Evolutionary conservation across 2,113 vertebrate genomes (phyloP).

Genomic region (Narcine bancroftii): DNA sequence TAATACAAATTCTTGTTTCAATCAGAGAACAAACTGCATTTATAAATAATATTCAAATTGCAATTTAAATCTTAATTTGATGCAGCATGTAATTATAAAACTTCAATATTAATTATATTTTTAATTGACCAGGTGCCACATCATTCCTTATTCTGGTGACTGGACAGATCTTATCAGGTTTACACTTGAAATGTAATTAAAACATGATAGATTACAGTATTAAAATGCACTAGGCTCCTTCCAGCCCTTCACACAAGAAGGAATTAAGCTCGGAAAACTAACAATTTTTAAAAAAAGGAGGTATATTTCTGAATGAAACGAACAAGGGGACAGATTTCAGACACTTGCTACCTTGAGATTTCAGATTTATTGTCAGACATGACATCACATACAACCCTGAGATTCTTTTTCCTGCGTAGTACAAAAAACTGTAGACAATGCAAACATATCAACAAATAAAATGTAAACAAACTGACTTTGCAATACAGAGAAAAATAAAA

Average conservation of each 20-base stretch:
- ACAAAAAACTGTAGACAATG: too few species aligned
- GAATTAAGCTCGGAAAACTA: not conserved
- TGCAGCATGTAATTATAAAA: conserved; percentile 17
- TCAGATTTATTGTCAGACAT: too few species aligned
- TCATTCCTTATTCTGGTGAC: not conserved
- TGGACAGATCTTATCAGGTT: not conserved
- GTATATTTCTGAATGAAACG: not conserved
- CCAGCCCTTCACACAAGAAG: too few species aligned
- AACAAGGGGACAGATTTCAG: not conserved
- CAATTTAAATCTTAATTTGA: not conserved
- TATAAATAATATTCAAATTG: not conserved
- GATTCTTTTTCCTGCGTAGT: too few species aligned
- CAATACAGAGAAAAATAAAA: too few species aligned
- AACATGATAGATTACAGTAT: not conserved
- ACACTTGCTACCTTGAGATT: not conserved
- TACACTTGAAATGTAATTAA: not conserved
- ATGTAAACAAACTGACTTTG: too few species aligned
- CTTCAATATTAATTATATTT: conserved; percentile 29
- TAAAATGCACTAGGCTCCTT: not conserved
- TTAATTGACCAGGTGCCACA: conserved; percentile 1
- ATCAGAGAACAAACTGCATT: not conserved
- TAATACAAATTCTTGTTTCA: not conserved
- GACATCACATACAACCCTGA: too few species aligned
- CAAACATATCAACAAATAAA: too few species aligned
- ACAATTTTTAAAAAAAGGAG: not conserved